phyloP scores from a whole-genome alignment of 1,140 invertebrate species.

The Ctenoplectra terminalis region DNA sequence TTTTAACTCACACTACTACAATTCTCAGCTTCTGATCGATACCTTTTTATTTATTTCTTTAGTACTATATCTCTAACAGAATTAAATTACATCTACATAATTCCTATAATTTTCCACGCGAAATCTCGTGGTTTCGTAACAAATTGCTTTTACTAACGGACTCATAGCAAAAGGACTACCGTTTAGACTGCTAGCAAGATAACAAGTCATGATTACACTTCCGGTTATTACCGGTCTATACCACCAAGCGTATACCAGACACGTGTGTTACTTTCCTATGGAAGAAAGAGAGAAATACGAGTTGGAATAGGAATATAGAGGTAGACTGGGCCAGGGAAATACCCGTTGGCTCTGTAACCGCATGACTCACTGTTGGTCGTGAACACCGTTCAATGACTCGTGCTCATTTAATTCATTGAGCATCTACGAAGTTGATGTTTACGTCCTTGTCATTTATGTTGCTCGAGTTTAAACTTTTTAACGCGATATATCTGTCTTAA shows the following conservation, averaged over 20 bases:
- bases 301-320: slow-evolving; percentile 3
- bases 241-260: slow-evolving; percentile 4
- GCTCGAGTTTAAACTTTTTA: not conserved
- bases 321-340: slow-evolving; percentile 18
- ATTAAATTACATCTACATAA: not conserved
- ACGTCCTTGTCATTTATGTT: not conserved
- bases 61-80: not conserved
- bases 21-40: too few species aligned
- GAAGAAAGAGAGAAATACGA: slow-evolving; percentile 21
- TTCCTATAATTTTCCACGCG: not conserved
- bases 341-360: slow-evolving; percentile 34
- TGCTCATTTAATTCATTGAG: slow-evolving; percentile 14
- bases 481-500: not conserved
- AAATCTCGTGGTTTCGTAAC: not conserved
- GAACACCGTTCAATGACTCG: slow-evolving; percentile 64
- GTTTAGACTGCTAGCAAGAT: not conserved
- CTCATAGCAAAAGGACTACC: too few species aligned
- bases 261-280: slow-evolving; percentile 33
- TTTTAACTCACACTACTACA: too few species aligned
- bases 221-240: slow-evolving; percentile 14
- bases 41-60: too few species aligned
- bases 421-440: slow-evolving; percentile 18
- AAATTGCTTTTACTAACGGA: not conserved
- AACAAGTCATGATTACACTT: slow-evolving; percentile 6
- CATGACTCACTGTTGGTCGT: slow-evolving; percentile 41